phyloP scores from a whole-genome alignment of 2,888 invertebrate genomes.

The Panopea generosa region DNA sequence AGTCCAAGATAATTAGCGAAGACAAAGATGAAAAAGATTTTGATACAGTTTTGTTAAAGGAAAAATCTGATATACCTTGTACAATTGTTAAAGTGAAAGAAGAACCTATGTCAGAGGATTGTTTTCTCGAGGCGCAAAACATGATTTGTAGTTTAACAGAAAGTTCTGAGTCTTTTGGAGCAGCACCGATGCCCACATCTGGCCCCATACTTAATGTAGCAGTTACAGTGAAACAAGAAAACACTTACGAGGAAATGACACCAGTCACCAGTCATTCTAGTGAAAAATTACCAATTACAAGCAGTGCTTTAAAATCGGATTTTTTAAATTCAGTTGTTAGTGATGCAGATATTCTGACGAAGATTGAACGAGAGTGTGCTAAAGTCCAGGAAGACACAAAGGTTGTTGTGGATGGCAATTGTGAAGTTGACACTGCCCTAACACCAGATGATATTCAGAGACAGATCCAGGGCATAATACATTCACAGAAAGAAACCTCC shows the following conservation, averaged over 20 bases:
- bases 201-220: not conserved
- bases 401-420: slow-evolving; percentile 16
- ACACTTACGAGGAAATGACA: slow-evolving; percentile 21
- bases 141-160: slow-evolving; percentile 94
- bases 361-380: slow-evolving; percentile 87
- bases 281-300: slow-evolving; percentile 10
- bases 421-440: slow-evolving; percentile 21
- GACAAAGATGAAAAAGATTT: slow-evolving; percentile 16
- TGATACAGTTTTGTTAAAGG: slow-evolving; percentile 30
- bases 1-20: not conserved
- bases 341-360: slow-evolving; percentile 75
- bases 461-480: slow-evolving; percentile 42
- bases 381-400: slow-evolving; percentile 82
- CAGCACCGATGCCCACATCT: not conserved
- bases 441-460: slow-evolving; percentile 34
- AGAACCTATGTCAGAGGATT: slow-evolving; percentile 66
- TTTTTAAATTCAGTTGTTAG: slow-evolving; percentile 11
- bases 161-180: not conserved
- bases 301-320: slow-evolving; percentile 13
- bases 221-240: slow-evolving; percentile 47
- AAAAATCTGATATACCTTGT: slow-evolving; percentile 43
- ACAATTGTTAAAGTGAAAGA: slow-evolving; percentile 38
- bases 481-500: not conserved
- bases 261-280: not conserved
- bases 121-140: slow-evolving; percentile 95